Evolutionary conservation across 2,113 vertebrate species (phyloP), one percentile per base, ranked within the genome.

Genomic region (Bucco capensis): DNA sequence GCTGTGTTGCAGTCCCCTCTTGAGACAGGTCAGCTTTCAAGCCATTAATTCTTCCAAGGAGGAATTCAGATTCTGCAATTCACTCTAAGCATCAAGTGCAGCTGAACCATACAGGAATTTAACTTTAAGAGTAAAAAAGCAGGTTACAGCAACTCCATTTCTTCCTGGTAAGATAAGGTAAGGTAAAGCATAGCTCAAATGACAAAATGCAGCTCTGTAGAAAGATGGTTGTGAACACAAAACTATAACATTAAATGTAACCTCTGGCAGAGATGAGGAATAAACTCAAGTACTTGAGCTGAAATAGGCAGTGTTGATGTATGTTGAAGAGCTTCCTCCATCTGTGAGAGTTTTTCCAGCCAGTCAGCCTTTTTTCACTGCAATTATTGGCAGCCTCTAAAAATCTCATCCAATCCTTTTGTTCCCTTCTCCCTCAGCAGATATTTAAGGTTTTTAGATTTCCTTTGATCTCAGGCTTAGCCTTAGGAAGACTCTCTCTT

Each of bases 401-500:
- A n/a, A 51, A 91, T 53, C 74, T 53, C 53, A 61, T 65, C 70
- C 70, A 69, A 24, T 7, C 24, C 19, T 35, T 84, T 79, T 86
- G 66, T 61, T 93, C 82, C 64, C 42, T 53, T 76, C 82, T 73
- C 30, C 21, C 61, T 8, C 38, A 85, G 18, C 84, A 85, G 17
- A 44, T 73, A 53, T 85, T 85, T 58, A 60, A 70, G 54, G 67
- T 69, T 91, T 94, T 92, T 19, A 85, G 44, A 73, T 21, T 51
- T 50, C 75, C 78, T 93, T 94, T 96, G 78, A 94, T 93, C 62
- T 87, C 42, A 11, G 50, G 74, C 46, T 92, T 76, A 87, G 85
- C 94, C 67, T 76, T 50, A 57, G 62, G 87, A 93, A 85, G 60
- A 19, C 57, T 25, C 70, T 66, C 60, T 4, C 8, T 14, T 91